Percentiles rank a stretch among this genome's conserved stretches.
These are phyloP conservation scores for Caenorhabditis wallacei DNA, from an alignment of 2,888 invertebrate genomes.

Conservation along the genomic window DNA sequence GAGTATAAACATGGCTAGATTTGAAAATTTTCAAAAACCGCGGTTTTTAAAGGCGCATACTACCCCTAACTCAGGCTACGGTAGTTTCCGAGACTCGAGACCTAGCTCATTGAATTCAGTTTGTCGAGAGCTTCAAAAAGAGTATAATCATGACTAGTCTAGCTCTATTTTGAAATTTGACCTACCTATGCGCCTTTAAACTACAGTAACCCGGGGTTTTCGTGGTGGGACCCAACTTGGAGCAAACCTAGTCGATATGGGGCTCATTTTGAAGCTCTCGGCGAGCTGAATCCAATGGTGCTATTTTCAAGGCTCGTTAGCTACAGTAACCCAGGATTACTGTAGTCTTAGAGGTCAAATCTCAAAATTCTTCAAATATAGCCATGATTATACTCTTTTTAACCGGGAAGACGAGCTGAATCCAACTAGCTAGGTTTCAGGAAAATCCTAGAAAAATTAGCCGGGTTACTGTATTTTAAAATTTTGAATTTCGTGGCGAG, in stretches of 20 bases:
- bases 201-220: neutral
- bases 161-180: too few relatives aligned
- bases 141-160: neutral
- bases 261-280: constrained; percentile 4
- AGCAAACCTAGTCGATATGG: constrained; percentile 6
- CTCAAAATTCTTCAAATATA: too few relatives aligned
- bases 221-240: too few relatives aligned
- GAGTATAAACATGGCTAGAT: neutral
- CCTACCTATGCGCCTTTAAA: neutral
- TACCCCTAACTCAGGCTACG: neutral
- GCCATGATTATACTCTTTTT: too few relatives aligned
- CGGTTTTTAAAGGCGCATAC: neutral
- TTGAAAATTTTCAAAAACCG: neutral
- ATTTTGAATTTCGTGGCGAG: too few relatives aligned
- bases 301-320: too few relatives aligned
- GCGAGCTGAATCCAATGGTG: neutral
- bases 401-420: neutral
- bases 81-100: neutral
- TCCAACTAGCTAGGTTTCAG: neutral
- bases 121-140: too few relatives aligned
- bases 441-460: neutral
- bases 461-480: neutral
- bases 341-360: too few relatives aligned
- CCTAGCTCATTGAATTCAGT: too few relatives aligned
- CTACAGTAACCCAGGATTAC: too few relatives aligned